These are phyloP conservation scores for Globodera ellingtonae DNA, from an alignment of 1,140 invertebrate species.

Conservation along the genomic window DNA sequence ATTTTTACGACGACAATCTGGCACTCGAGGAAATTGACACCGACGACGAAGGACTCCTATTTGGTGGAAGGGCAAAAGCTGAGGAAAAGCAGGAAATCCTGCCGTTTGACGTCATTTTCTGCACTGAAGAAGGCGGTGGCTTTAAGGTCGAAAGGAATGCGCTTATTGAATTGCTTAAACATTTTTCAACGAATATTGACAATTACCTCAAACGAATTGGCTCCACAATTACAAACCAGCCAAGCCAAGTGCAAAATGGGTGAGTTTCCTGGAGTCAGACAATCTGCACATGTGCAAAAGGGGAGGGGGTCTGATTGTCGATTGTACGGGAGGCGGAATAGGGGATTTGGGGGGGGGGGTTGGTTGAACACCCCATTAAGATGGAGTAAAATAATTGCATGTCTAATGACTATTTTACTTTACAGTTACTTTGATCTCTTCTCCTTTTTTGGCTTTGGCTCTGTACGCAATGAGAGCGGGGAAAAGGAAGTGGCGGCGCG, in stretches of 20 bases:
- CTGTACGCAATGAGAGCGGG: background rate
- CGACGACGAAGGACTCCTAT: background rate
- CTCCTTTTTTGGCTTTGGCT: background rate
- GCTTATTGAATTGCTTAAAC: background rate
- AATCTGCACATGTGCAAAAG: no score
- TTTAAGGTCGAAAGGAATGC: background rate
- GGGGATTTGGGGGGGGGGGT: no score
- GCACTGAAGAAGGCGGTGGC: background rate
- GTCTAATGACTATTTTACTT: background rate
- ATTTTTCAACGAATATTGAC: slow-evolving; percentile 6
- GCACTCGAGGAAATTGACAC: slow-evolving; percentile 12
- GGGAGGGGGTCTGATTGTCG: no score
- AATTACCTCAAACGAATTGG: slow-evolving; percentile 18
- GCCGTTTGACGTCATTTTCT: slow-evolving; percentile 22
- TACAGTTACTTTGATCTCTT: slow-evolving; percentile 1
- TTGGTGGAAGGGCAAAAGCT: background rate
- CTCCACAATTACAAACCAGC: background rate
- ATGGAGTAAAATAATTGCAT: no score
- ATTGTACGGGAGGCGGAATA: no score
- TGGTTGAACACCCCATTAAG: no score
- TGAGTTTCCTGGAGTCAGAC: background rate
- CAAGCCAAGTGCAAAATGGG: slow-evolving; percentile 1
- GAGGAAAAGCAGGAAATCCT: slow-evolving; percentile 2
- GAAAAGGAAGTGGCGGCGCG: background rate
- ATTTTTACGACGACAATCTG: slow-evolving; percentile 4